phyloP scores from a whole-genome alignment of 1,140 invertebrate genomes.

The Euwallacea similis region DNA sequence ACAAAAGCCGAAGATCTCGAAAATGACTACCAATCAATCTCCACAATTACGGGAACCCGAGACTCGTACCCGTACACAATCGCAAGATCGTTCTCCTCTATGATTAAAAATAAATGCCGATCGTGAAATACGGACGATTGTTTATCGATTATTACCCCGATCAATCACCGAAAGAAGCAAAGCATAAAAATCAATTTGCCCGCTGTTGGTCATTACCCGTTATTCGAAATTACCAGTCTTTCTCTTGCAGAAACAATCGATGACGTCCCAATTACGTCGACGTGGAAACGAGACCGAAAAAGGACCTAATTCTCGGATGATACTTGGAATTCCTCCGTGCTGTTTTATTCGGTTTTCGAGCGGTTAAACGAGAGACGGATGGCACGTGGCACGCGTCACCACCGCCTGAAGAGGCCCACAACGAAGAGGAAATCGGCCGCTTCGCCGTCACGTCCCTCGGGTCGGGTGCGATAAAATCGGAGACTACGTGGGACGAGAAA shows the following conservation, averaged over 20 bases:
- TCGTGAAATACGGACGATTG: not conserved
- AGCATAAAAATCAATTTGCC: slow-evolving; percentile 18
- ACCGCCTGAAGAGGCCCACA: slow-evolving; percentile 7
- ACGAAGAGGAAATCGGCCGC: slow-evolving; percentile 18
- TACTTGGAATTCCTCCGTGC: not conserved
- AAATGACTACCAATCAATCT: too few species aligned
- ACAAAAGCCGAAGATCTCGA: too few species aligned
- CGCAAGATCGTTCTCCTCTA: too few species aligned
- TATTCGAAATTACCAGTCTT: too few species aligned
- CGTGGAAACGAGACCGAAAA: too few species aligned
- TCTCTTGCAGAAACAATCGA: too few species aligned
- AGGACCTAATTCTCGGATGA: too few species aligned
- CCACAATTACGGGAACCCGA: too few species aligned
- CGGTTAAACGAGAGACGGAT: slow-evolving; percentile 14
- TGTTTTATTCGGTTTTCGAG: slow-evolving; percentile 16
- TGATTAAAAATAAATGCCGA: too few species aligned
- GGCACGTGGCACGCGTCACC: slow-evolving; percentile 24
- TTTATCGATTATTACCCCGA: not conserved
- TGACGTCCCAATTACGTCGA: too few species aligned
- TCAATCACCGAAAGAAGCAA: slow-evolving; percentile 8
- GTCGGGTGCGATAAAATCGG: slow-evolving; percentile 28
- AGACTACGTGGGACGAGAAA: slow-evolving; percentile 8
- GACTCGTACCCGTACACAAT: too few species aligned
- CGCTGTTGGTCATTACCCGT: not conserved
- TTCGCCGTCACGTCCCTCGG: slow-evolving; percentile 16